A percentile compares a stretch with the other conserved stretches of the same genome.
Conservation (phyloP, 2,888 invertebrate species). For the Spodoptera picta region DNA sequence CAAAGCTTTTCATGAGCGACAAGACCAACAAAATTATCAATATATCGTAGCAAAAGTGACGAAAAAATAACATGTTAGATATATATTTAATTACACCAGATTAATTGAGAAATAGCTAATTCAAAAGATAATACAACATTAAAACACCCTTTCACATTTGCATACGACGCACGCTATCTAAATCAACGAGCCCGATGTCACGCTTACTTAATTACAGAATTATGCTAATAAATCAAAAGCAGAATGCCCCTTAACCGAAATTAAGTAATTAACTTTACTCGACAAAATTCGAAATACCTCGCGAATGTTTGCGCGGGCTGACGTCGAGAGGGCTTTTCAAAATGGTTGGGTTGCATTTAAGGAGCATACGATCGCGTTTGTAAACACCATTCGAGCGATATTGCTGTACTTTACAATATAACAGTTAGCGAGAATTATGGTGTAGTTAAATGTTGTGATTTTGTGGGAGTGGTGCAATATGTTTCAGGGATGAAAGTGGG, state of each 20-base stretch:
- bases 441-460: constrained; percentile 54
- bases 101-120: constrained; percentile 48
- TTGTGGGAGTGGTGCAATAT: constrained; percentile 45
- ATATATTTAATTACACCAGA: constrained; percentile 7
- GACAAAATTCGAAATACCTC: constrained; percentile 64
- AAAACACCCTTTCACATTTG: constrained; percentile 54
- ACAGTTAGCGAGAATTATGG: constrained; percentile 59
- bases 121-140: constrained; percentile 52
- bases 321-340: constrained; percentile 59
- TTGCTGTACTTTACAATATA: constrained; percentile 64
- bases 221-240: constrained; percentile 79
- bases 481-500: constrained; percentile 13
- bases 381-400: constrained; percentile 66
- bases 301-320: constrained; percentile 56
- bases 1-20: no score
- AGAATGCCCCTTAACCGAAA: constrained; percentile 77
- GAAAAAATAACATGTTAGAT: not conserved
- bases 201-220: constrained; percentile 74
- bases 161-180: constrained; percentile 57
- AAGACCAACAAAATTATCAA: no score
- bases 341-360: constrained; percentile 58
- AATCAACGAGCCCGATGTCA: constrained; percentile 66
- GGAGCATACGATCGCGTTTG: constrained; percentile 71
- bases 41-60: no score
- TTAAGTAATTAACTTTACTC: constrained; percentile 82